These are phyloP conservation scores for Protodeltote pygarga DNA, from an alignment of 2,888 invertebrate genomes.

Conservation along the genomic window DNA sequence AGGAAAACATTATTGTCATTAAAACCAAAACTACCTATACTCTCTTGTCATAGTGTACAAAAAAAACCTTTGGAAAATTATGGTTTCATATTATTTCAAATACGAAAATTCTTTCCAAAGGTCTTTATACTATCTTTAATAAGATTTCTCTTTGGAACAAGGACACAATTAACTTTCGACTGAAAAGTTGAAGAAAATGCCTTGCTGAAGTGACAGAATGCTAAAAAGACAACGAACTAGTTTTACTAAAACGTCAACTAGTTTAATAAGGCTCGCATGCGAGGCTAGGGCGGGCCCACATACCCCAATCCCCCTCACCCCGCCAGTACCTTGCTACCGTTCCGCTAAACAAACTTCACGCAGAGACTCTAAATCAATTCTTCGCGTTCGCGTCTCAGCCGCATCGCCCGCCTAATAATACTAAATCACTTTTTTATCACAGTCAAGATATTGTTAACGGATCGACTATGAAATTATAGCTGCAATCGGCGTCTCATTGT, in stretches of 20 bases:
- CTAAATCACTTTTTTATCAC: slow-evolving; percentile 79
- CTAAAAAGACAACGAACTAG: slow-evolving; percentile 57
- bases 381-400: slow-evolving; percentile 77
- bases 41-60: too few species aligned
- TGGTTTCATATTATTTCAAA: too few species aligned
- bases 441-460: slow-evolving; percentile 76
- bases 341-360: slow-evolving; percentile 86
- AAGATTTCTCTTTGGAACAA: too few species aligned
- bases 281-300: slow-evolving; percentile 51
- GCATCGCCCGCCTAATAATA: slow-evolving; percentile 74
- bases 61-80: too few species aligned
- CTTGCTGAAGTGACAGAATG: slow-evolving; percentile 46
- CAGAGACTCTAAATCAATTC: slow-evolving; percentile 81
- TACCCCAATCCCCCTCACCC: slow-evolving; percentile 18
- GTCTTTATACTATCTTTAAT: too few species aligned
- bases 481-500: slow-evolving; percentile 72
- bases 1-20: too few species aligned
- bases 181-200: too few species aligned
- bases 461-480: slow-evolving; percentile 81
- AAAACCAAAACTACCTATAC: too few species aligned
- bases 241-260: slow-evolving; percentile 68
- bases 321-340: slow-evolving; percentile 64
- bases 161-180: too few species aligned
- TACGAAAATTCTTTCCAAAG: too few species aligned
- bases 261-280: slow-evolving; percentile 62